Percentiles rank a stretch among this genome's conserved stretches.
phyloP scores from a whole-genome alignment of 2,797 vertebrate genomes.

The Oryzias sinensis region DNA sequence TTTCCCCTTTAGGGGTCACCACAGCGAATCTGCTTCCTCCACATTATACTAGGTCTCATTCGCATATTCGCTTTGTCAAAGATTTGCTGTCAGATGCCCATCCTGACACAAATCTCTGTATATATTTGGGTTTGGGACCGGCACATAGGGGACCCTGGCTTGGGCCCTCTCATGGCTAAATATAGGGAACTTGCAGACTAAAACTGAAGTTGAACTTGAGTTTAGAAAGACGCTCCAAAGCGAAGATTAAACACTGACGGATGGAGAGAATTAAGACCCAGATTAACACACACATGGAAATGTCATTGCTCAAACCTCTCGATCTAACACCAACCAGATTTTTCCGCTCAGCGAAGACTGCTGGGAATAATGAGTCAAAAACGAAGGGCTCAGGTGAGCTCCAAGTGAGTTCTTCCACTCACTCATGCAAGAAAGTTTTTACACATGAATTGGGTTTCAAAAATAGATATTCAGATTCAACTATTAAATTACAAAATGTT shows the following conservation, averaged over 20 bases:
- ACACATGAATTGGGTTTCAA: too few species aligned
- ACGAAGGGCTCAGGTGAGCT: background rate
- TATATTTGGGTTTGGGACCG: background rate
- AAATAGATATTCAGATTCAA: too few species aligned
- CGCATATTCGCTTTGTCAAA: too few species aligned
- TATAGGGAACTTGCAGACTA: slow-evolving; percentile 57
- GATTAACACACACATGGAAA: slow-evolving; percentile 40
- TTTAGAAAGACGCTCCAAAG: slow-evolving; percentile 71
- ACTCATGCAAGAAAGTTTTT: background rate
- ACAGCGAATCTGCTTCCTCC: too few species aligned
- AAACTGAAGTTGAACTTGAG: slow-evolving; percentile 87
- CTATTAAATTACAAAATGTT: too few species aligned
- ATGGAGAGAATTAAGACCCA: slow-evolving; percentile 30
- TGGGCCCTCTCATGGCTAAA: slow-evolving; percentile 21
- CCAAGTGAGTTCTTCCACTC: slow-evolving; percentile 33
- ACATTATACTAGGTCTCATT: too few species aligned
- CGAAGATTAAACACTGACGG: slow-evolving; percentile 67
- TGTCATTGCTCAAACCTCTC: slow-evolving; percentile 53
- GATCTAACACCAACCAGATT: slow-evolving; percentile 49
- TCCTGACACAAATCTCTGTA: too few species aligned
- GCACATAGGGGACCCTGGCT: slow-evolving; percentile 5
- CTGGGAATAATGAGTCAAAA: slow-evolving; percentile 11
- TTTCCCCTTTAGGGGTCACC: too few species aligned
- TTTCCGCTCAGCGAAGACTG: slow-evolving; percentile 36
- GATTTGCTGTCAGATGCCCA: too few species aligned